A percentile compares a stretch with the other conserved stretches of the same genome.
phyloP scores from a whole-genome alignment of 2,888 invertebrate species.

The Lithophane socia region DNA sequence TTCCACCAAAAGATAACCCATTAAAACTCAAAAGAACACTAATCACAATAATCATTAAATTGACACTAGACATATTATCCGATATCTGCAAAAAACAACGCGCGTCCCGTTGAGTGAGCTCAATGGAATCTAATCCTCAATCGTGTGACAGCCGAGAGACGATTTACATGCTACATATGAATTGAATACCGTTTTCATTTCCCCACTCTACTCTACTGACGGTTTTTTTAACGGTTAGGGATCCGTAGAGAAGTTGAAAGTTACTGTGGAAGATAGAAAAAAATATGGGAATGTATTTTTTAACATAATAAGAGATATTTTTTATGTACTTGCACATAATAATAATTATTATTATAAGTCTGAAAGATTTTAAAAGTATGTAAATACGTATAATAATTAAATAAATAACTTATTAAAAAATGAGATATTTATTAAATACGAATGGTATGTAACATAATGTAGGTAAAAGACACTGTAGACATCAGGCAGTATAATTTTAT shows the following conservation, averaged over 20 bases:
- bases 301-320: too few species aligned
- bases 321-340: too few species aligned
- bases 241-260: conserved; percentile 53
- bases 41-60: conserved; percentile 28
- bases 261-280: too few species aligned
- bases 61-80: conserved; percentile 15
- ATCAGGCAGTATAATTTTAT: too few species aligned
- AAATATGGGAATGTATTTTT: too few species aligned
- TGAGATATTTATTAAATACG: too few species aligned
- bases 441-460: too few species aligned
- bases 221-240: conserved; percentile 74
- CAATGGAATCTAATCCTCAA: conserved; percentile 80
- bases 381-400: too few species aligned
- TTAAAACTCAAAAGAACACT: neutral
- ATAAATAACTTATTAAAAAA: too few species aligned
- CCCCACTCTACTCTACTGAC: conserved; percentile 66
- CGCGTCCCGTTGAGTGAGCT: conserved; percentile 50
- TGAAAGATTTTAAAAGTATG: too few species aligned
- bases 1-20: neutral
- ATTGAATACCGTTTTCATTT: conserved; percentile 83
- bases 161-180: conserved; percentile 69
- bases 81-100: conserved; percentile 54
- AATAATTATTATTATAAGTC: too few species aligned
- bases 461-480: too few species aligned
- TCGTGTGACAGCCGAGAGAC: conserved; percentile 64